phyloP scores from a whole-genome alignment of 2,113 vertebrate species.

The Dicentrarchus labrax region DNA sequence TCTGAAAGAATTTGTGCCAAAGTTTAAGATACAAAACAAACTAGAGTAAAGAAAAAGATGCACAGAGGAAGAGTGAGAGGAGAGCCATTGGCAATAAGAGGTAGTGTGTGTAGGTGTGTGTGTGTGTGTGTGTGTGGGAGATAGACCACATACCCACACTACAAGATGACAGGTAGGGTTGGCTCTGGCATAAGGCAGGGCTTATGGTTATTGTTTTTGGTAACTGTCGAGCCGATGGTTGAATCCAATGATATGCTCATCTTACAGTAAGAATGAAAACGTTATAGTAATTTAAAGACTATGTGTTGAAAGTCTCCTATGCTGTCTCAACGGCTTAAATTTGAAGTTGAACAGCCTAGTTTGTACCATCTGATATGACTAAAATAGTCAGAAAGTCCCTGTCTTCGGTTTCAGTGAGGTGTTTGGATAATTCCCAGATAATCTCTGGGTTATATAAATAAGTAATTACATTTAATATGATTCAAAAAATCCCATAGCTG shows the following conservation, averaged over 20 bases:
- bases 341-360: neutral
- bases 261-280: slow-evolving; percentile 3
- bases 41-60: too few relatives aligned
- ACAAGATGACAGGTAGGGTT: neutral
- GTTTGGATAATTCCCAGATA: slow-evolving; percentile 6
- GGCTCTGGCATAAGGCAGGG: too few relatives aligned
- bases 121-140: neutral
- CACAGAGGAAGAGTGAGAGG: too few relatives aligned
- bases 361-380: neutral
- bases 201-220: neutral
- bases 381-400: neutral
- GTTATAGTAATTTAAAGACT: neutral
- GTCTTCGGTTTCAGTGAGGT: neutral
- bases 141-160: neutral
- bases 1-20: too few relatives aligned
- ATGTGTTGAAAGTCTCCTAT: neutral
- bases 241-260: neutral
- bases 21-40: too few relatives aligned
- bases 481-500: neutral
- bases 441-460: neutral
- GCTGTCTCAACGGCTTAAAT: slow-evolving; percentile 1
- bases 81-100: too few relatives aligned
- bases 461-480: neutral
- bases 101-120: neutral
- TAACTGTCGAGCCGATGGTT: neutral